A percentile compares a stretch with the other conserved stretches of the same genome.
phyloP scores from a whole-genome alignment of 1,140 invertebrate species.

The Cyclina sinensis region DNA sequence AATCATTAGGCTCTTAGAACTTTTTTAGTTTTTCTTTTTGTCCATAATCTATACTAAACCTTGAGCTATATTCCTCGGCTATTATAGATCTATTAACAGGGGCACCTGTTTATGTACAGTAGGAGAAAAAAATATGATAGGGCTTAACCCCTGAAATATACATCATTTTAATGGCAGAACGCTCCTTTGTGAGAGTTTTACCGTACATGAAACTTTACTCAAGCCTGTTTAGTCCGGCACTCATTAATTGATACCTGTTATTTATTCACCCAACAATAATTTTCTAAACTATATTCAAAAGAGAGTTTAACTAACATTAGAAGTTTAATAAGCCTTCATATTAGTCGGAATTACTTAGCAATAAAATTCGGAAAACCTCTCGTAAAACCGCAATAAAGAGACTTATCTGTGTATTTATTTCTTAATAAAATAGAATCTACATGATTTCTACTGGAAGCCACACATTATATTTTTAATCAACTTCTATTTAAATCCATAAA shows the following conservation, averaged over 20 bases:
- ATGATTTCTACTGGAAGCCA: not conserved
- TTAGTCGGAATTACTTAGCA: not conserved
- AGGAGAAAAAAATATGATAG: not conserved
- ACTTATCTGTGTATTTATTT: slow-evolving; percentile 20
- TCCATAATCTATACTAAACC: not conserved
- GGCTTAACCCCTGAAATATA: not conserved
- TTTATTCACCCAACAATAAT: not conserved
- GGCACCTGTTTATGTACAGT: not conserved
- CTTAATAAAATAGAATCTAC: slow-evolving; percentile 9
- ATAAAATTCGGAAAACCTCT: slow-evolving; percentile 9
- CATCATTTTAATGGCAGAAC: not conserved
- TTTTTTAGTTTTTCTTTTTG: not conserved
- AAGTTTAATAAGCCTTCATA: slow-evolving; percentile 10
- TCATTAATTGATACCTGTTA: not conserved
- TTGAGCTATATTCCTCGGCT: not conserved
- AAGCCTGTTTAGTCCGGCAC: not conserved
- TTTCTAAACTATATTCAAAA: not conserved
- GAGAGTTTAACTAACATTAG: not conserved
- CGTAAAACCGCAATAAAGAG: not conserved
- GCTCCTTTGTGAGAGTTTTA: not conserved
- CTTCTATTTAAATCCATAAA: not conserved
- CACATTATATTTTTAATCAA: not conserved
- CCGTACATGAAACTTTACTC: slow-evolving; percentile 2
- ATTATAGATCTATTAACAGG: slow-evolving; percentile 6
- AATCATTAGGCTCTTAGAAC: not conserved